Base-by-base conservation (phyloP, 2,113 vertebrate genomes). In the Vimba vimba region DNA sequence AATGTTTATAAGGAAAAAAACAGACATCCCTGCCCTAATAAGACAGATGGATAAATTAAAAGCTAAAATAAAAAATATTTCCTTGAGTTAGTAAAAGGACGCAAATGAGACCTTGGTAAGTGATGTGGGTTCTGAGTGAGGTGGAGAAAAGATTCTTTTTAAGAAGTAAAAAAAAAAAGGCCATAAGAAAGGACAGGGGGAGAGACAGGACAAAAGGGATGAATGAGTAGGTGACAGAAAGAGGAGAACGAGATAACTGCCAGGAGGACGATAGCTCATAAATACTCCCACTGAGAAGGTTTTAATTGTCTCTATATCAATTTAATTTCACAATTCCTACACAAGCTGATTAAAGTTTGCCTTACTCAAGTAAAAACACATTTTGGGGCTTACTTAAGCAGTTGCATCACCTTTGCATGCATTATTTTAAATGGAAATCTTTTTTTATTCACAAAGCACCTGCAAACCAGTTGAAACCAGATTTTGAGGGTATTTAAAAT, bases 1-100 rank as follows among this genome's bases (percentile, higher is more conserved):
- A 83, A 78, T 83, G 86, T 90, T 91, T 90, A 92, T 91, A 89
- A 86, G 1, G 86, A 87, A 91, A 45, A 91, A 83, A 91, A 79
- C 43, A 85, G 62, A 52, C 69, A 86, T 86, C 50, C 27, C 27
- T 77, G 75, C 27, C 82, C 87, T 89, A 78, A 47, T 19, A 69
- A 86, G 87, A 79, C 4, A 69, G 73, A 60, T 19, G 83, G 87
- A 86, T 89, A 89, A 86, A 92, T 93, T 86, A 75, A 89, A 89
- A 88, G 82, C 30, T 87, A 81, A 89, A 89, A 88, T 69, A 88
- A 27, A 27, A 27, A 27, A 59, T 69, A 43, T 78, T 66, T 85
- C 66, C 43, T 84, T 50, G 47, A 25, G 52, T 86, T 69, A 27
- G 19, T 3, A 43, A 45, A n/a, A 13, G 19, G 27, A 64, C 12